Evolutionary conservation across 1,140 invertebrate genomes (phyloP).

Genomic region (Pogonomyrmex californicus): DNA sequence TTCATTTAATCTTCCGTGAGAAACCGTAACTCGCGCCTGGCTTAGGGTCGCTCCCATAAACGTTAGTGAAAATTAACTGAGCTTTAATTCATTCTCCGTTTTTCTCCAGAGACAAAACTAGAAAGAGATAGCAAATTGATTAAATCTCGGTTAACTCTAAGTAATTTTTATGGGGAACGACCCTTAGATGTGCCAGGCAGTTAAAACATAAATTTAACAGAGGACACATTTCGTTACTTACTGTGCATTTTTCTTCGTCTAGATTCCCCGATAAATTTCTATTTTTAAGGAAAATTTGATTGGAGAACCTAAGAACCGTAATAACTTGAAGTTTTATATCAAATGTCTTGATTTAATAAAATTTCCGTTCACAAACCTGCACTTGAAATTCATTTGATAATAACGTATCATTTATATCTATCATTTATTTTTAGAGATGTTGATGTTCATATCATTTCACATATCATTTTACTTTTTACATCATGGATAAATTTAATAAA

Average conservation of each 20-base stretch:
- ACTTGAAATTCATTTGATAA: neutral
- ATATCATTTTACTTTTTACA: neutral
- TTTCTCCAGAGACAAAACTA: slow-evolving; percentile 23
- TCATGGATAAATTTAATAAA: neutral
- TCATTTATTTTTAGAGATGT: neutral
- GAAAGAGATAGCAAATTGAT: slow-evolving; percentile 44
- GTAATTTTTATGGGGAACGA: slow-evolving; percentile 57
- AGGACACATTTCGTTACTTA: neutral
- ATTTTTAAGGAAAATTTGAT: neutral
- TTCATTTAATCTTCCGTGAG: slow-evolving; percentile 58
- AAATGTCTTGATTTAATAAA: neutral
- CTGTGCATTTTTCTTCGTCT: neutral
- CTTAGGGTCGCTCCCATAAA: slow-evolving; percentile 41
- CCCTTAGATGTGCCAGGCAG: neutral
- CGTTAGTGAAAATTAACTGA: slow-evolving; percentile 53
- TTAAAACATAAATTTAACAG: slow-evolving; percentile 44
- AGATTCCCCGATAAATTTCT: neutral
- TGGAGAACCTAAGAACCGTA: neutral
- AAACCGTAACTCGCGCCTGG: slow-evolving; percentile 42
- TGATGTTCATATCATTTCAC: neutral
- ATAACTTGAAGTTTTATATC: neutral
- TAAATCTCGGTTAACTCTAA: slow-evolving; percentile 48
- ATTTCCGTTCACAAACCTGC: neutral
- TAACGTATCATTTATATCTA: neutral
- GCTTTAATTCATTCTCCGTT: slow-evolving; percentile 55